Conservation (phyloP, 1,140 invertebrate genomes). For the Orius insidiosus region DNA sequence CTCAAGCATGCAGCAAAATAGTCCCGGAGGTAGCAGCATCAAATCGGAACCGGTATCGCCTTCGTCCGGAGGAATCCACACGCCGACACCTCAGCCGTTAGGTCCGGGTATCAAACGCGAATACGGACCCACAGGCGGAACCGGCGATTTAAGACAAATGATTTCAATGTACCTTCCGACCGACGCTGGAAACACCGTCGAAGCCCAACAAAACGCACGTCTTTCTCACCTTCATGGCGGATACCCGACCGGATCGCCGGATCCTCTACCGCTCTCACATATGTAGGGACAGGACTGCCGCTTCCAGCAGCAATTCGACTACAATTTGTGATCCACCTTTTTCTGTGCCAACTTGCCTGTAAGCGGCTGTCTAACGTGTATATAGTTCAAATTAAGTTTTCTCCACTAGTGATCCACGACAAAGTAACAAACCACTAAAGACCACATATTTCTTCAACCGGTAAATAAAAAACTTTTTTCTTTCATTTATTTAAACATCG, state of each 20-base stretch:
- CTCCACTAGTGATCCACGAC: conserved; percentile 8
- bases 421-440: conserved; percentile 14
- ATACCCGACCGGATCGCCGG: conserved; percentile 16
- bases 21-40: conserved; percentile 61
- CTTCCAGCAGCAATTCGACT: conserved; percentile 17
- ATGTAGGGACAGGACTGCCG: conserved; percentile 20
- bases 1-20: conserved; percentile 43
- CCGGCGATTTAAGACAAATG: conserved; percentile 55
- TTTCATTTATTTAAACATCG: background rate
- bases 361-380: conserved; percentile 9
- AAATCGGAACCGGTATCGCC: conserved; percentile 69
- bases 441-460: conserved; percentile 3
- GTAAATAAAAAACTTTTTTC: conserved; percentile 12
- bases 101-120: conserved; percentile 23
- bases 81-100: conserved; percentile 21
- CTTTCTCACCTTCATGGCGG: conserved; percentile 15
- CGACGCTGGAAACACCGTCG: conserved; percentile 22
- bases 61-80: conserved; percentile 37
- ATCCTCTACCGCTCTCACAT: conserved; percentile 19
- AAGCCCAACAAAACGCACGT: conserved; percentile 25
- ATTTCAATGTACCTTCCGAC: conserved; percentile 65
- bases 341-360: conserved; percentile 14
- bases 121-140: conserved; percentile 25
- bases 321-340: conserved; percentile 16
- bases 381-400: background rate